Base-by-base conservation (phyloP, 2,797 vertebrate species). In the Mormyrops boulengeri region DNA sequence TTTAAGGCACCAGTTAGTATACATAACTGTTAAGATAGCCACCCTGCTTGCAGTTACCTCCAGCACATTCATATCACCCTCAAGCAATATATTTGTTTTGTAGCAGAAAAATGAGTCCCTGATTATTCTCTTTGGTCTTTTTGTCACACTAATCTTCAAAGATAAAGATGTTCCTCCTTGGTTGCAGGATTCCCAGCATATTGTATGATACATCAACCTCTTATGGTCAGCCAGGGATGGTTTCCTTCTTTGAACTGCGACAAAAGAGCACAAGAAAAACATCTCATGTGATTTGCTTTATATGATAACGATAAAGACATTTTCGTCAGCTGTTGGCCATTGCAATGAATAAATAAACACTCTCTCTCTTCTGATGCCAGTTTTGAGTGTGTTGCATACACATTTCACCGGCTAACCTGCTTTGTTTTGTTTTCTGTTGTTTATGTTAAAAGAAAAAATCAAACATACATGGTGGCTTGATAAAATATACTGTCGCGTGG, bases 101-200 rank as follows among this genome's bases (percentile, higher is more conserved):
- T 91, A 91, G 93, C 91, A 92, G 92, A 93, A 93, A 91, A 90
- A 93, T 90, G 91, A 92, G 47, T 87, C 90, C 66, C 60, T 17
- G 34, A 87, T 90, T 88, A 52, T 52, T 92, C 90, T 89, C 89
- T 93, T 92, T 91, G 90, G 84, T 93, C 92, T 94, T 85, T 85
- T 50, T 19, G 91, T 93, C 92, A 91, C 91, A 91, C 85, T 95
- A 94, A 95, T 94, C 94, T 94, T 94, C 93, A 95, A 94, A 95
- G 94, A 89, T 52, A 90, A 89, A 92, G 87, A 87, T 52, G 85
- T 93, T 90, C 91, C 91, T 92, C 91, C 91, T 91, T 86, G 82
- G 84, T 82, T 89, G 38, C 90, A 92, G 91, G 87, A 89, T 85
- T 92, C 88, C 91, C 84, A 89, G 89, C 34, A 91, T 44, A 80